A percentile compares a stretch with the other conserved stretches of the same genome.
These are phyloP conservation scores for Polia nebulosa DNA, from an alignment of 2,888 invertebrate genomes.

Conservation along the genomic window DNA sequence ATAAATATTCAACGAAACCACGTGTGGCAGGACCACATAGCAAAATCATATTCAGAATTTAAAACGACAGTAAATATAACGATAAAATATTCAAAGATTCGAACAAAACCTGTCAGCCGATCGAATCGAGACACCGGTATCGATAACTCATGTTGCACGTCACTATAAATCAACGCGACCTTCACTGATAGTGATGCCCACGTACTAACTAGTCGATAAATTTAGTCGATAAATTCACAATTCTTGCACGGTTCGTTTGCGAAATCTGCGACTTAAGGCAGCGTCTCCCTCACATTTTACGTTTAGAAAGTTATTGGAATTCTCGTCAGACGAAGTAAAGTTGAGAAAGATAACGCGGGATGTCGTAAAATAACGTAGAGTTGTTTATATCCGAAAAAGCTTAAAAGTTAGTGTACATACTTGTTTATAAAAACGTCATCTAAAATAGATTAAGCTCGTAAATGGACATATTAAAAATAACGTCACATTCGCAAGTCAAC, in stretches of 20 bases:
- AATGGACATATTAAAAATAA: background rate
- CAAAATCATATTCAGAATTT: slow-evolving; percentile 63
- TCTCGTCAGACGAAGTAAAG: slow-evolving; percentile 52
- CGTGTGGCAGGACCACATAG: slow-evolving; percentile 31
- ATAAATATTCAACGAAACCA: slow-evolving; percentile 45
- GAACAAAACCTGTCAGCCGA: slow-evolving; percentile 68
- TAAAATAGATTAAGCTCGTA: background rate
- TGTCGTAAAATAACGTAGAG: slow-evolving; percentile 47
- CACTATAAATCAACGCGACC: slow-evolving; percentile 88
- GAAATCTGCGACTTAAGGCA: slow-evolving; percentile 62
- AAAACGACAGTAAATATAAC: slow-evolving; percentile 62
- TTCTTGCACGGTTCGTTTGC: slow-evolving; percentile 76
- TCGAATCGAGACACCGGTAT: slow-evolving; percentile 78
- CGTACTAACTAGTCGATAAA: slow-evolving; percentile 87
- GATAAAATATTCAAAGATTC: slow-evolving; percentile 67
- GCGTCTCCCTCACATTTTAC: slow-evolving; percentile 62
- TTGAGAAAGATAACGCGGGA: slow-evolving; percentile 47
- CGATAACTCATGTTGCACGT: slow-evolving; percentile 87
- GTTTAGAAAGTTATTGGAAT: slow-evolving; percentile 66
- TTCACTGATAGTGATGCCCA: slow-evolving; percentile 89
- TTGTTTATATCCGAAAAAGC: slow-evolving; percentile 13
- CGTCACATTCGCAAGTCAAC: too few species aligned
- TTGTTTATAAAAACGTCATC: background rate
- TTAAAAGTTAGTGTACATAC: background rate
- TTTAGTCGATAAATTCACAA: slow-evolving; percentile 76